These are phyloP conservation scores for Paramuricea clavata DNA, from an alignment of 92 coral and sea anemone genomes.

Conservation along the genomic window DNA sequence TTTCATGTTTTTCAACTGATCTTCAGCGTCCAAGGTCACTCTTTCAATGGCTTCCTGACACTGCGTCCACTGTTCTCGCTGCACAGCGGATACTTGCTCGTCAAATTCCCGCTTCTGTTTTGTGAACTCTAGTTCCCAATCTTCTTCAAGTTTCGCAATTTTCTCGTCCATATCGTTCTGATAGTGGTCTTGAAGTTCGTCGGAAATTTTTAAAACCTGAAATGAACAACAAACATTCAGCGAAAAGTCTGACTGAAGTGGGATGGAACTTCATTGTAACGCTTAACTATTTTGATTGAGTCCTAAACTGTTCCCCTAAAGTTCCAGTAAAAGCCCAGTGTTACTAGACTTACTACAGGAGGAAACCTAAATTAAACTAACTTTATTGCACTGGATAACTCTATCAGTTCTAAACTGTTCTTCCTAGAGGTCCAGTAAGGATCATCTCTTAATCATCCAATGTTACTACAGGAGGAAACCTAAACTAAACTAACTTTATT, in stretches of 20 bases:
- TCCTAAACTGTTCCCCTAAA: too few relatives aligned
- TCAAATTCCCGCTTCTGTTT: conserved; percentile 87
- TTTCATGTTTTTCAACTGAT: conserved; percentile 89
- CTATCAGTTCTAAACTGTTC: too few relatives aligned
- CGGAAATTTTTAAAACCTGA: conserved; percentile 78
- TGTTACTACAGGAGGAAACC: too few relatives aligned
- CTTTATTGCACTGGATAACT: too few relatives aligned
- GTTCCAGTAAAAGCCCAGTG: too few relatives aligned
- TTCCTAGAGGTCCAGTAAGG: too few relatives aligned
- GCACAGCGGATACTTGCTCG: conserved; percentile 83
- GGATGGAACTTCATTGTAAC: too few relatives aligned
- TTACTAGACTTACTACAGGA: too few relatives aligned
- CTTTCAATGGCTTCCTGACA: conserved; percentile 90
- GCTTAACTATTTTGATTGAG: too few relatives aligned
- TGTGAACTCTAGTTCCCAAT: conserved; percentile 86
- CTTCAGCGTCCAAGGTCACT: conserved; percentile 95
- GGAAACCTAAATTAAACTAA: too few relatives aligned
- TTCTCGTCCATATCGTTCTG: conserved; percentile 90
- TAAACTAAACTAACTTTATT: too few relatives aligned
- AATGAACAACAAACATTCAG: conserved; percentile 62
- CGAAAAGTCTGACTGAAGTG: not conserved
- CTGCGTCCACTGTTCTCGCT: conserved; percentile 85
- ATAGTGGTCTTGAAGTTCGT: conserved; percentile 79
- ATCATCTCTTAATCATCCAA: too few relatives aligned
- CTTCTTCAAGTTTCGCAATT: conserved; percentile 79